Evolutionary conservation across 1,140 invertebrate genomes (phyloP), one percentile per base, ranked within the genome.

Genomic region (Globodera rostochiensis): DNA sequence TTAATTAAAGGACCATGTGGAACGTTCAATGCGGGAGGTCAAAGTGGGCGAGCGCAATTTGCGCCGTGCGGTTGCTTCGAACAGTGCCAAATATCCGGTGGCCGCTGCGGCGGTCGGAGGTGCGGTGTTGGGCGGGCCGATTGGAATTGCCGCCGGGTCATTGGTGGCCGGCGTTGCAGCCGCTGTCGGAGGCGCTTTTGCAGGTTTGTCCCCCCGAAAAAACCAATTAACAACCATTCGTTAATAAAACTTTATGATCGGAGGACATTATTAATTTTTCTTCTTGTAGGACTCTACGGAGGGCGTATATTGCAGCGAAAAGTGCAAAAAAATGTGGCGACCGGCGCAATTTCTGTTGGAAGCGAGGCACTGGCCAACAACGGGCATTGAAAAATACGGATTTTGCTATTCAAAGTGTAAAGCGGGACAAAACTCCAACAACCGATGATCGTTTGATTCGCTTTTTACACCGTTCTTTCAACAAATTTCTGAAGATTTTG

Each of bases 91-190:
- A 64, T 87, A 87, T 49, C 75, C 83, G 19, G 49, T 74, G 47
- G 67, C 84, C 21, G 86, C 84, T 6, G 86, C 84, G 25, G 84
- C 81, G 6, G 80, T 87, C 6, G 86, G 86, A 36, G 82, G 86
- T 19, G 82, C 85, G 36, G 86, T 83, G 7, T 67, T 87, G 46
- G 86, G 86, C 49, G 86, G 86, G 5, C 86, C 86, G 47, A 82
- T 87, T 19, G 86, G 86, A 60, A 21, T 87, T 46, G 85, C 80
- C 1, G 86, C 86, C 57, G 86, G 86, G 15, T 87, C 86, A 15
- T 80, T 83, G 11, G 80, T 86, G 45, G 85, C 85, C 25, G 85
- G 85, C 57, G 78, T 86, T 70, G 79, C 74, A 45, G 85, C 85
- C 13, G 85, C 86, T 5, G 80, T 86, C 21, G 83, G 85, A 19